Percentiles rank a stretch among this genome's conserved stretches.
Evolutionary conservation across 2,797 vertebrate species (phyloP).

Genomic region (Chrosomus eos): DNA sequence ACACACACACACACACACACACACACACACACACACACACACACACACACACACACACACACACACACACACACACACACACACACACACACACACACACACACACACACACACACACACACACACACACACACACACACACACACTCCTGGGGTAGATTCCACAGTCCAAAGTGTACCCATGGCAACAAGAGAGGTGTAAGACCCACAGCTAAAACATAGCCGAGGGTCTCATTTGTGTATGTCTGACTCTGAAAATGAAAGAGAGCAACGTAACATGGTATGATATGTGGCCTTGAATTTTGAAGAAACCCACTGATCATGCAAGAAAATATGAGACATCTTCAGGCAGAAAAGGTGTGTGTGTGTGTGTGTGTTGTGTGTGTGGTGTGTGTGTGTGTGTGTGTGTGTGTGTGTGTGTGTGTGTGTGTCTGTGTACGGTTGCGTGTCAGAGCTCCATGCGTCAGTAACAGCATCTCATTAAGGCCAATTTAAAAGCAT

Average conservation of each 20-base stretch:
- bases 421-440: slow-evolving; percentile 49
- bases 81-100: slow-evolving; percentile 50
- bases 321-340: neutral
- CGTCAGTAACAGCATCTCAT: slow-evolving; percentile 43
- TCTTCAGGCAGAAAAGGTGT: neutral
- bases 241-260: slow-evolving; percentile 40
- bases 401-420: slow-evolving; percentile 46
- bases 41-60: slow-evolving; percentile 53
- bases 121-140: slow-evolving; percentile 44
- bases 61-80: slow-evolving; percentile 46
- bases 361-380: slow-evolving; percentile 55
- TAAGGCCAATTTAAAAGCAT: slow-evolving; percentile 52
- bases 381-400: slow-evolving; percentile 58
- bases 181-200: slow-evolving; percentile 79
- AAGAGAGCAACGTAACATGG: neutral
- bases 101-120: slow-evolving; percentile 52
- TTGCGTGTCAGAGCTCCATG: slow-evolving; percentile 31
- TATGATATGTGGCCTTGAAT: neutral
- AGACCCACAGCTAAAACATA: slow-evolving; percentile 61
- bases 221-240: slow-evolving; percentile 21
- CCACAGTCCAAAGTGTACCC: slow-evolving; percentile 84
- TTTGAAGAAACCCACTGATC: slow-evolving; percentile 3
- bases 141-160: slow-evolving; percentile 76
- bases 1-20: slow-evolving; percentile 48
- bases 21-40: slow-evolving; percentile 49